Conservation (phyloP, 2,888 invertebrate genomes). For the Andricus quercusramuli region DNA sequence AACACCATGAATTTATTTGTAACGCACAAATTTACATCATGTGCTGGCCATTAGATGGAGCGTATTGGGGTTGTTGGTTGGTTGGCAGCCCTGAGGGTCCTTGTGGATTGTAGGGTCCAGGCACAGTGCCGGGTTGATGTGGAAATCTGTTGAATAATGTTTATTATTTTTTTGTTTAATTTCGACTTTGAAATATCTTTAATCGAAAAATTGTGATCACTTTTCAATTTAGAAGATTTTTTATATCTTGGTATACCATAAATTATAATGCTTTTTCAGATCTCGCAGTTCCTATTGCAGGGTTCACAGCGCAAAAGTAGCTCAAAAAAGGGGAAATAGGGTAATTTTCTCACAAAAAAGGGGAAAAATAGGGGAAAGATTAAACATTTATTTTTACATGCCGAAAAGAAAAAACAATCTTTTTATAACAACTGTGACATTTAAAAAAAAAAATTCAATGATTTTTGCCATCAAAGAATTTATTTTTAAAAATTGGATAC, state of each 20-base stretch:
- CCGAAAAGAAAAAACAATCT: too few relatives aligned
- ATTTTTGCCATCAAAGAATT: too few relatives aligned
- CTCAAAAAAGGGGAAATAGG: too few relatives aligned
- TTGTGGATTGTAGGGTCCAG: constrained; percentile 67
- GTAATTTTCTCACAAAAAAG: too few relatives aligned
- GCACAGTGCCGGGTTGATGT: constrained; percentile 62
- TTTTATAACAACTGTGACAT: too few relatives aligned
- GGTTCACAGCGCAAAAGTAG: too few relatives aligned
- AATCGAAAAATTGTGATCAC: background rate
- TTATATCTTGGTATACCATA: background rate
- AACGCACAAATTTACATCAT: constrained; percentile 68
- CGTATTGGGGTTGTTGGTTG: constrained; percentile 71
- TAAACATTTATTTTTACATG: too few relatives aligned
- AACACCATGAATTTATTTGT: constrained; percentile 24
- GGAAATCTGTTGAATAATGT: constrained; percentile 64
- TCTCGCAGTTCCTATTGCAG: too few relatives aligned
- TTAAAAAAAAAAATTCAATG: too few relatives aligned
- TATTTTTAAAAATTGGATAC: too few relatives aligned
- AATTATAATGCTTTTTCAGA: background rate
- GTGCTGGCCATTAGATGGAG: constrained; percentile 74
- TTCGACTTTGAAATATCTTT: background rate
- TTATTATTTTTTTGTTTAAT: background rate
- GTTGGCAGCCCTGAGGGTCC: constrained; percentile 65
- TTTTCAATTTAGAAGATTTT: background rate
- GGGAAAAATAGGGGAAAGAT: too few relatives aligned